phyloP scores from a whole-genome alignment of 2,797 vertebrate species.

The Leucoraja ocellata region DNA sequence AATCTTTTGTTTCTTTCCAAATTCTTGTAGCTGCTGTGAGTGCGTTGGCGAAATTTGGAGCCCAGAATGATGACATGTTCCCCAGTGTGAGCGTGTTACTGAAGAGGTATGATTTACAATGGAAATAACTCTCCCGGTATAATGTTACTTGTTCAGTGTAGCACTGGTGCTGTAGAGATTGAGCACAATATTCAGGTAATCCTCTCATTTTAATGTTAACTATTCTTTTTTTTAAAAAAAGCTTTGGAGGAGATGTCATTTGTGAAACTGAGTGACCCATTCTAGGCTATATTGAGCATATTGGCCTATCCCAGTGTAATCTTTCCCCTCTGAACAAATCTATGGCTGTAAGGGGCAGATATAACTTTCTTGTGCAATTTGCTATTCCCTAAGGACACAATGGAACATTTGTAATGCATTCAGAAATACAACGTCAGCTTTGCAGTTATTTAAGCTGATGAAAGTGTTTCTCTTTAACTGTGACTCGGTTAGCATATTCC shows the following conservation, averaged over 20 bases:
- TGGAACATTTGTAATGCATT: not conserved
- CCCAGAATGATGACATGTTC: conserved; percentile 69
- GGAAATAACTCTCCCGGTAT: not conserved
- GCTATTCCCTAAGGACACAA: not conserved
- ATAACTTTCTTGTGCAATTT: not conserved
- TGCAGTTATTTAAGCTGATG: conserved; percentile 20
- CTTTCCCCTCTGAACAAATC: not conserved
- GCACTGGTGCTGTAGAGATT: not conserved
- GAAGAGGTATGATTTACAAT: conserved; percentile 55
- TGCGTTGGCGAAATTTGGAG: conserved; percentile 69
- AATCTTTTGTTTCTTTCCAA: not conserved
- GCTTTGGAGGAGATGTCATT: not conserved
- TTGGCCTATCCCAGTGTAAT: not conserved
- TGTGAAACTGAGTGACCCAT: not conserved
- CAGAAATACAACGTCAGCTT: conserved; percentile 26
- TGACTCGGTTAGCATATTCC: not conserved
- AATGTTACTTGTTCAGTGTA: not conserved
- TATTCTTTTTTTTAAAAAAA: not conserved
- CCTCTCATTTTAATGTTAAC: not conserved
- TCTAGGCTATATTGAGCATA: not conserved
- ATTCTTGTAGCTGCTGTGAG: conserved; percentile 61
- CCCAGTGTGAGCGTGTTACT: conserved; percentile 67
- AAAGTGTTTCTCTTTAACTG: not conserved
- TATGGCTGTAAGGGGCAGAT: not conserved
- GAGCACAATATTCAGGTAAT: not conserved